These are phyloP conservation scores for Drosophila ambigua DNA, from an alignment of 1,140 invertebrate species.

Conservation along the genomic window DNA sequence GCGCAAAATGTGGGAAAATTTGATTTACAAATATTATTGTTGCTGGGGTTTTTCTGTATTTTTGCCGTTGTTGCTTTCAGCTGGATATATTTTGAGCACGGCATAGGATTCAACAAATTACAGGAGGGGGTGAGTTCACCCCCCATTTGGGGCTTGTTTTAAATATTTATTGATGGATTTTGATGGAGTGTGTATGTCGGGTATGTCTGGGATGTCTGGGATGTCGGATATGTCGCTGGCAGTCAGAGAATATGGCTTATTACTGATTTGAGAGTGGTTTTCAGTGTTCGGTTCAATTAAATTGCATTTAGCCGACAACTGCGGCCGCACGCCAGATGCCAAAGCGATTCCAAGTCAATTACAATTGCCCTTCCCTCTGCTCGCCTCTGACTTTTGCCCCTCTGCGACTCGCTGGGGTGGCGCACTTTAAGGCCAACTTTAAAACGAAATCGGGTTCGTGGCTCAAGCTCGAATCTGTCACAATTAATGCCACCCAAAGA, in stretches of 20 bases:
- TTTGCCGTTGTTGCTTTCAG: no score
- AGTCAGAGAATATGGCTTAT: constrained; percentile 13
- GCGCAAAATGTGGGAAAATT: constrained; percentile 42
- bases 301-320: constrained; percentile 19
- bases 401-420: constrained; percentile 4
- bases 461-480: constrained; percentile 68
- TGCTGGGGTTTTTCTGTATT: neutral
- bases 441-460: neutral
- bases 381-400: no score
- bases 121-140: no score
- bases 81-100: no score
- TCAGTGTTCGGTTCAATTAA: constrained; percentile 39
- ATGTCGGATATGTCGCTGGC: neutral
- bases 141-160: neutral
- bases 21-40: constrained; percentile 49
- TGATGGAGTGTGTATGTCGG: no score
- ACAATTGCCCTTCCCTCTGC: constrained; percentile 8
- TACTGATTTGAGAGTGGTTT: constrained; percentile 22
- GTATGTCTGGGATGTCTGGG: no score
- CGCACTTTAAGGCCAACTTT: constrained; percentile 22
- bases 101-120: no score
- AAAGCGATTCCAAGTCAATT: constrained; percentile 29
- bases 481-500: constrained; percentile 65
- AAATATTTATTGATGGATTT: constrained; percentile 2
- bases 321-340: constrained; percentile 25